Base-by-base conservation (phyloP, 37 sponge, comb jelly and placozoan species). In the Ianthella basta region DNA sequence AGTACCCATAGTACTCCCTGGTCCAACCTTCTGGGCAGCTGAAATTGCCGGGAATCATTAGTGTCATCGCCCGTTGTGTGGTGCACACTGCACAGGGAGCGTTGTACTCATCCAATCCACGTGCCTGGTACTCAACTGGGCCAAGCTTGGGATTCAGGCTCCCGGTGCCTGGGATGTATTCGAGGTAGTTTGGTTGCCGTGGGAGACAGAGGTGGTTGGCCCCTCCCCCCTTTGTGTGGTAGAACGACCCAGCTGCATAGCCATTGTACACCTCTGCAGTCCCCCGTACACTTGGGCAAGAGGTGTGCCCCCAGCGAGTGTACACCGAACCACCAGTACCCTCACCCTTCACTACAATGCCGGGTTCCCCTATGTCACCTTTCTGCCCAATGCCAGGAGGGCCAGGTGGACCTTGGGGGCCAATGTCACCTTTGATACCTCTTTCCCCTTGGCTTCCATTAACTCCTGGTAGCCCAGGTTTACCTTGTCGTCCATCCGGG, bases 181-280 rank as follows among this genome's bases (percentile, higher is more conserved):
- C 54, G 10, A 70, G 72, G 59, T 80, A 80, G 19, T 27, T 18
- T 32, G 82, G 82, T 33, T 55, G 34, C 19, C 25, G 25, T 63
- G 82, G 59, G 29, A 82, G 82, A 37, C 82, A 82, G 35, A 82
- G 25, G 36, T 37, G 60, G 38, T 82, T 63, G 5, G 65, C 82
- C 15, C 65, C 82, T 37, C 64, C 60, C 34, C 82, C 82, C 36
- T 82, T 19, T 0, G 36, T 35, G 44, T 57, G 32, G 24, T 61
- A 82, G 34, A 30, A 34, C 27, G 82, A 44, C 13, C 82, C 82
- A 15, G 67, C 82, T 41, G 82, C 65, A 37, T 35, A 65, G 27
- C 82, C 82, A 37, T 38, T 29, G 44, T 65, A 65, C 14, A 82
- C 65, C 29, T 37, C 24, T 15, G 12, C 14, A 37, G 66, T 38